Evolutionary conservation across 2,888 invertebrate species (phyloP).

Genomic region (Lithodes maja): DNA sequence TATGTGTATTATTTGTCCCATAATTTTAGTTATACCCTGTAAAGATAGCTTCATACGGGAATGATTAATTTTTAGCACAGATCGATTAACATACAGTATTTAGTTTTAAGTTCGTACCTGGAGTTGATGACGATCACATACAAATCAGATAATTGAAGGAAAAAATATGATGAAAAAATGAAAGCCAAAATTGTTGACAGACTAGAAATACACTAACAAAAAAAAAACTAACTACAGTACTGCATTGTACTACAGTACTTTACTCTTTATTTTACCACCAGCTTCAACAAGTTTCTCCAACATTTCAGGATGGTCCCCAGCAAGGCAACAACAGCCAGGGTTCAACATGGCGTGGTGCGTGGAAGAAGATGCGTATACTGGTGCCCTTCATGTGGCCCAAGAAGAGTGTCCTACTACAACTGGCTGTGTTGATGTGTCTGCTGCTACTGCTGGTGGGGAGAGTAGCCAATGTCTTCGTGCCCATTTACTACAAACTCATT

Average conservation of each 20-base stretch:
- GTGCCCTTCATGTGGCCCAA: conserved; percentile 97
- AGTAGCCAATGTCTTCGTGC: conserved; percentile 91
- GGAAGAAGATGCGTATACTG: conserved; percentile 85
- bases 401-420: conserved; percentile 84
- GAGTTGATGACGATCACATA: too few species aligned
- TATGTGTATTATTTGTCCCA: too few species aligned
- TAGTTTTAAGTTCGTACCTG: too few species aligned
- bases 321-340: conserved; percentile 72
- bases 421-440: conserved; percentile 88
- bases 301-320: background rate
- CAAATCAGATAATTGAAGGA: too few species aligned
- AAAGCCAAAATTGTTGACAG: too few species aligned
- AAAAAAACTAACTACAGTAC: background rate
- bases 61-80: too few species aligned
- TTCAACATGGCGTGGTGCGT: conserved; percentile 87
- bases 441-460: conserved; percentile 85
- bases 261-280: background rate
- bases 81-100: too few species aligned
- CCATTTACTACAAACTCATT: conserved; percentile 93
- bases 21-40: too few species aligned
- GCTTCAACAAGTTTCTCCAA: background rate
- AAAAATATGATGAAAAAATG: too few species aligned
- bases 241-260: background rate
- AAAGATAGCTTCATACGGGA: too few species aligned
- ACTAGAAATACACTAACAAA: too few species aligned